Conservation (phyloP, 2,113 vertebrate genomes). For the Aldabrachelys gigantea region DNA sequence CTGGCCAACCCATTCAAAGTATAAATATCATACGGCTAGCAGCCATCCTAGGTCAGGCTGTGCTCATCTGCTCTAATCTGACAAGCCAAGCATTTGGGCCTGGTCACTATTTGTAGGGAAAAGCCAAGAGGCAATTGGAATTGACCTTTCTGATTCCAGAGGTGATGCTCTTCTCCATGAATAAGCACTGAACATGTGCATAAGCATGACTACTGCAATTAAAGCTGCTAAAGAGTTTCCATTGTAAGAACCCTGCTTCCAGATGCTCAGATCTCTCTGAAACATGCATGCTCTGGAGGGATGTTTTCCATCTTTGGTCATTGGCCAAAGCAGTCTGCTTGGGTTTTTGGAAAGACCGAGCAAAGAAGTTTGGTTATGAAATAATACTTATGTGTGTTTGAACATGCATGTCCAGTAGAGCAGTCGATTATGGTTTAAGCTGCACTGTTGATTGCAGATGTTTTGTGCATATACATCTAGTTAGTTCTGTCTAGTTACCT, state of each 20-base stretch:
- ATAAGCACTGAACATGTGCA: background rate
- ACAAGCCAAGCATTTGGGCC: background rate
- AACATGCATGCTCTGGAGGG: constrained; percentile 42
- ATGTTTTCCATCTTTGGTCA: constrained; percentile 55
- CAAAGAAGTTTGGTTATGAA: background rate
- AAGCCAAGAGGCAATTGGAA: background rate
- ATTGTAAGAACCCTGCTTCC: constrained; percentile 40
- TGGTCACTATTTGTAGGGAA: background rate
- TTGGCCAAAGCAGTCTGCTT: constrained; percentile 56
- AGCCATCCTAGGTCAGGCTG: background rate
- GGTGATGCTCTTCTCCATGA: background rate
- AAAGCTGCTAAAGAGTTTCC: background rate
- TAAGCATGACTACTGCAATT: constrained; percentile 15
- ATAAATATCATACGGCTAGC: background rate
- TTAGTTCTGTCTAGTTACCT: background rate
- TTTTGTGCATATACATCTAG: background rate
- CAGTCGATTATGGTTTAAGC: background rate
- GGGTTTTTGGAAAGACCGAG: constrained; percentile 52
- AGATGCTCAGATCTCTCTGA: constrained; percentile 58
- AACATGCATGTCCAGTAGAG: background rate
- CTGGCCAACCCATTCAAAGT: constrained; percentile 21
- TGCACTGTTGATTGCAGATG: background rate
- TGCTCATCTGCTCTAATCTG: background rate
- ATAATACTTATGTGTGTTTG: background rate
- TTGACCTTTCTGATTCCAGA: no score